phyloP scores from a whole-genome alignment of 2,888 invertebrate species.

The Gnatocerus cornutus region DNA sequence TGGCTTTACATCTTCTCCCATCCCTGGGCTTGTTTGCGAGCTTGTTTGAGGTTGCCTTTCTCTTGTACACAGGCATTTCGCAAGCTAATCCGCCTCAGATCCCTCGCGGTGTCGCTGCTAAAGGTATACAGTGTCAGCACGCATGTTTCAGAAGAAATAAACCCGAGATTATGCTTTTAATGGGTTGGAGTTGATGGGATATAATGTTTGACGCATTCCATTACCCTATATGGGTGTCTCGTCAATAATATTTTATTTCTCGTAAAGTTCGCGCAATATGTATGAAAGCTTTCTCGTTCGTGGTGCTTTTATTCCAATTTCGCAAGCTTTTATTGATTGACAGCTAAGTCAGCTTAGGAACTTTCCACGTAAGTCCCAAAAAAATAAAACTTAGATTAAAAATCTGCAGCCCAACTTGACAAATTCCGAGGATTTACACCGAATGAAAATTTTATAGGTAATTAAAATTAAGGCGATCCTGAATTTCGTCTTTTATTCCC shows the following conservation, averaged over 20 bases:
- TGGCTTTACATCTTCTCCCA: constrained; percentile 16
- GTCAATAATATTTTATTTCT: constrained; percentile 31
- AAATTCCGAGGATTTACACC: constrained; percentile 15
- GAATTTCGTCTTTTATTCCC: constrained; percentile 22
- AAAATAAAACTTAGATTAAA: neutral
- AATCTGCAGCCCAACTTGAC: neutral
- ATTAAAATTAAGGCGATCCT: constrained; percentile 30
- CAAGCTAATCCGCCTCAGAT: constrained; percentile 24
- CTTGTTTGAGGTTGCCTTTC: constrained; percentile 19
- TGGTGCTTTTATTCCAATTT: constrained; percentile 23
- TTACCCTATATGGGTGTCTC: constrained; percentile 14
- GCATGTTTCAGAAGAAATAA: constrained; percentile 6
- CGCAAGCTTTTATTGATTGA: constrained; percentile 32
- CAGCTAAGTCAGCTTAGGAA: constrained; percentile 20
- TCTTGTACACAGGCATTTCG: constrained; percentile 14
- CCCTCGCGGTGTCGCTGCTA: constrained; percentile 14
- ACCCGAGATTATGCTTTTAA: constrained; percentile 13
- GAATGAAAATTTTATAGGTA: constrained; percentile 37
- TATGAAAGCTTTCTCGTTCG: constrained; percentile 20
- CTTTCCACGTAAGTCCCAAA: neutral
- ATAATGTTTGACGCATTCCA: constrained; percentile 17
- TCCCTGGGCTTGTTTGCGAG: constrained; percentile 18
- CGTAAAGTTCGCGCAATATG: constrained; percentile 21
- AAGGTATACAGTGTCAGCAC: constrained; percentile 12
- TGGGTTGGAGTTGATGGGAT: constrained; percentile 9